Percentiles rank a stretch among this genome's conserved stretches.
Evolutionary conservation across 2,797 vertebrate genomes (phyloP).

Genomic region (Amblyopsis hoosieri): DNA sequence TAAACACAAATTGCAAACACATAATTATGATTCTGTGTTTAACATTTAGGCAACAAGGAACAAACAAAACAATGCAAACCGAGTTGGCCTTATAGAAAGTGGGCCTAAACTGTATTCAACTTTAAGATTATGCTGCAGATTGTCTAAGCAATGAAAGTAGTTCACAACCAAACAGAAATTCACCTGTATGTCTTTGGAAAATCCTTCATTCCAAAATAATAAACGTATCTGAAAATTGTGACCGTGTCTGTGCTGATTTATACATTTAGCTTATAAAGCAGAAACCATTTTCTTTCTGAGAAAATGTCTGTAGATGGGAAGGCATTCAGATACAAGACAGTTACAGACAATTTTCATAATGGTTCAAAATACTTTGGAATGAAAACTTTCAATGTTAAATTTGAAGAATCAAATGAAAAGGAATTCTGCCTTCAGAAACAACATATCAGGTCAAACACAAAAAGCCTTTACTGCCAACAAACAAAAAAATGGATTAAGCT

Average conservation of each 20-base stretch:
- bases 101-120: conserved; percentile 4
- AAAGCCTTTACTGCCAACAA: conserved; percentile 30
- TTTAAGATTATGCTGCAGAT: neutral
- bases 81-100: neutral
- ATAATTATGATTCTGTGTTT: no score
- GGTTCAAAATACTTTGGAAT: neutral
- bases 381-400: neutral
- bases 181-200: no score
- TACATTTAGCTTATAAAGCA: no score
- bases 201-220: neutral
- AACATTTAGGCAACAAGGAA: conserved; percentile 14
- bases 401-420: neutral
- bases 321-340: no score
- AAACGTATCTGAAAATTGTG: no score
- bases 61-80: neutral
- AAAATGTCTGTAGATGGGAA: no score
- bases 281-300: no score
- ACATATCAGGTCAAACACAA: neutral
- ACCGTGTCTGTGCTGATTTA: no score
- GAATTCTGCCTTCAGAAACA: neutral
- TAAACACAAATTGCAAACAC: no score
- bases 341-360: neutral
- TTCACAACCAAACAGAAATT: conserved; percentile 34
- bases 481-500: conserved; percentile 13
- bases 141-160: conserved; percentile 36